A percentile compares a stretch with the other conserved stretches of the same genome.
Conservation (phyloP, 2,113 vertebrate species). For the Gnathonemus longibarbis region DNA sequence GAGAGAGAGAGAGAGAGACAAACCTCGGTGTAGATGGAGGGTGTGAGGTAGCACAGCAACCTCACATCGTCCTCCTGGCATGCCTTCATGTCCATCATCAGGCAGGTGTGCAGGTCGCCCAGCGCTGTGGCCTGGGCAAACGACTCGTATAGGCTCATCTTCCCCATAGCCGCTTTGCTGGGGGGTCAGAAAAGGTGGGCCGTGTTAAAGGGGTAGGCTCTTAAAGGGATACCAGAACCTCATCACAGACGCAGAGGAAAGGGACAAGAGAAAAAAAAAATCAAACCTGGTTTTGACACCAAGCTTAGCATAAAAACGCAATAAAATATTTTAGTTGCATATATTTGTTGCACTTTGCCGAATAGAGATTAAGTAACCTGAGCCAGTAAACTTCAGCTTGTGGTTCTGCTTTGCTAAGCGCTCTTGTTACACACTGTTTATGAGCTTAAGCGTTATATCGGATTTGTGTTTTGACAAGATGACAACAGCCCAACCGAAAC, state of each 20-base stretch:
- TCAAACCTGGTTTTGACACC: background rate
- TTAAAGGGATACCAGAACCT: background rate
- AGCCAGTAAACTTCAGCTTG: background rate
- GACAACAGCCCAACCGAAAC: background rate
- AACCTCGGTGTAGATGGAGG: slow-evolving; percentile 80
- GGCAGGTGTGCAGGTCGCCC: slow-evolving; percentile 88
- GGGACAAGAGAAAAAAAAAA: background rate
- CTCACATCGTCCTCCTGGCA: slow-evolving; percentile 92
- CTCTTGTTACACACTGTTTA: background rate
- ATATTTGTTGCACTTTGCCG: background rate
- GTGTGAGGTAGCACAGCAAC: slow-evolving; percentile 89
- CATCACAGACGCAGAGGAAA: background rate
- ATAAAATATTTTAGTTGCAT: background rate
- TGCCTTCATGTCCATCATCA: slow-evolving; percentile 99
- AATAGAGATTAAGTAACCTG: background rate
- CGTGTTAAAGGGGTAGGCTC: background rate
- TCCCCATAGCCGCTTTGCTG: slow-evolving; percentile 87
- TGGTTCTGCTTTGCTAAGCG: background rate
- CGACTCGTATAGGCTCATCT: slow-evolving; percentile 92
- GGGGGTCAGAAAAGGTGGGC: slow-evolving; percentile 4
- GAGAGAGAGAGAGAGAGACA: background rate
- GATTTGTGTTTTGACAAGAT: background rate
- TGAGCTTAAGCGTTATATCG: background rate
- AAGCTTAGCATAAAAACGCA: background rate
- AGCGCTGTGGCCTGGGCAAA: slow-evolving; percentile 92